These are phyloP conservation scores for Myotis daubentonii DNA, from an alignment of 2,797 vertebrate species.

Conservation along the genomic window DNA sequence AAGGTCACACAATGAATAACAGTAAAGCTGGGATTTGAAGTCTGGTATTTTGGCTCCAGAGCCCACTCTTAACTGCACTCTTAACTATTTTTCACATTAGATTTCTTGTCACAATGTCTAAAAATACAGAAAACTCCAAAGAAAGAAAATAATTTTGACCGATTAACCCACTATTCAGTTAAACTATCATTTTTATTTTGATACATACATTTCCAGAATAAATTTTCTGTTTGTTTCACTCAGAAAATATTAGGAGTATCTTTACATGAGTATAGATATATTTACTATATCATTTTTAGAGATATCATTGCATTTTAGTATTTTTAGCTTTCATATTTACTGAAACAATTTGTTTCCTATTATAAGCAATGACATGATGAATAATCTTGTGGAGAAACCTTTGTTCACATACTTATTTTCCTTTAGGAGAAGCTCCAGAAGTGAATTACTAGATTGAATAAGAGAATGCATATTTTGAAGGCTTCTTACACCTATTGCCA, in stretches of 20 bases:
- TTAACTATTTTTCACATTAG: background rate
- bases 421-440: conserved; percentile 65
- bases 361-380: background rate
- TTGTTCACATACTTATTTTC: conserved; percentile 40
- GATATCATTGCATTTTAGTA: conserved; percentile 30
- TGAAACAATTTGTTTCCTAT: conserved; percentile 66
- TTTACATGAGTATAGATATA: conserved; percentile 31
- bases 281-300: conserved; percentile 50
- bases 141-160: background rate
- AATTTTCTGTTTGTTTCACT: conserved; percentile 51
- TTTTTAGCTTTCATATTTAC: conserved; percentile 59
- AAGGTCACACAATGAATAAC: background rate
- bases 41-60: background rate
- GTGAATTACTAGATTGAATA: conserved; percentile 54
- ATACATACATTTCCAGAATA: conserved; percentile 29
- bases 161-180: background rate
- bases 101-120: background rate
- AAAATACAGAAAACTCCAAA: background rate
- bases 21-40: background rate
- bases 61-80: background rate
- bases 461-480: conserved; percentile 70
- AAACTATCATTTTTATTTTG: conserved; percentile 20
- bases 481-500: conserved; percentile 57
- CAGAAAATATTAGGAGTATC: conserved; percentile 59
- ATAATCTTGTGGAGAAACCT: conserved; percentile 18